phyloP scores from a whole-genome alignment of 2,888 invertebrate species.

The Harpagoxenus sublaevis region DNA sequence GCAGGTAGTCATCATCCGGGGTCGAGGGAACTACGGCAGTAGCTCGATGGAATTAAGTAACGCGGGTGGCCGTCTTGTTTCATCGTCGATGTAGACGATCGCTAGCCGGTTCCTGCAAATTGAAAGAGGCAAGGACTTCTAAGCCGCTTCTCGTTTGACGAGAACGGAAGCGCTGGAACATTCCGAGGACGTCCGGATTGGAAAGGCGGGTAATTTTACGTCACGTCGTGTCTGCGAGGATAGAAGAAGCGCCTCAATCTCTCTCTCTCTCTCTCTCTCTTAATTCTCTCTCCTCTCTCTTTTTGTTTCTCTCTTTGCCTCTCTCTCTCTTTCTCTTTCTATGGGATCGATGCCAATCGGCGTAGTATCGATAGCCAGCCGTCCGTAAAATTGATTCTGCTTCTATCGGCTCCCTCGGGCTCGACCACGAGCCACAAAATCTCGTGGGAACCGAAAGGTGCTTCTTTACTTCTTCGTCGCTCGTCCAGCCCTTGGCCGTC shows the following conservation, averaged over 20 bases:
- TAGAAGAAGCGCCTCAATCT: not conserved
- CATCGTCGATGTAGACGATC: conserved; percentile 38
- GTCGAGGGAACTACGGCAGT: conserved; percentile 26
- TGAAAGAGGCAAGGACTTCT: conserved; percentile 66
- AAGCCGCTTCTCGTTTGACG: conserved; percentile 68
- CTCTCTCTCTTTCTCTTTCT: conserved; percentile 38
- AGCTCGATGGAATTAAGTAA: conserved; percentile 37
- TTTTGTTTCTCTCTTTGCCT: conserved; percentile 5
- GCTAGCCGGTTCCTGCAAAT: conserved; percentile 61
- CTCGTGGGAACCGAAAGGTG: conserved; percentile 81
- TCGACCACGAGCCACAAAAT: conserved; percentile 79
- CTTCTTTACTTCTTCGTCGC: conserved; percentile 60
- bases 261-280: not conserved
- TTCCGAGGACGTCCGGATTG: conserved; percentile 54
- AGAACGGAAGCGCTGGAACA: conserved; percentile 55
- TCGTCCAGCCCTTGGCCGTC: conserved; percentile 1
- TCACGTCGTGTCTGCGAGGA: conserved; percentile 28
- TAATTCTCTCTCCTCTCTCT: not conserved
- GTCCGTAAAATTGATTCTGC: conserved; percentile 83
- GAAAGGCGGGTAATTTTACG: conserved; percentile 66
- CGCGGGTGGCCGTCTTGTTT: conserved; percentile 43
- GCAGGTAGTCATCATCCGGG: conserved; percentile 16
- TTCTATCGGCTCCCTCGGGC: conserved; percentile 68
- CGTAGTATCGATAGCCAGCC: conserved; percentile 75
- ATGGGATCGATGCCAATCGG: conserved; percentile 75